Conservation (phyloP, 2,113 vertebrate species). For the Oxyura jamaicensis region DNA sequence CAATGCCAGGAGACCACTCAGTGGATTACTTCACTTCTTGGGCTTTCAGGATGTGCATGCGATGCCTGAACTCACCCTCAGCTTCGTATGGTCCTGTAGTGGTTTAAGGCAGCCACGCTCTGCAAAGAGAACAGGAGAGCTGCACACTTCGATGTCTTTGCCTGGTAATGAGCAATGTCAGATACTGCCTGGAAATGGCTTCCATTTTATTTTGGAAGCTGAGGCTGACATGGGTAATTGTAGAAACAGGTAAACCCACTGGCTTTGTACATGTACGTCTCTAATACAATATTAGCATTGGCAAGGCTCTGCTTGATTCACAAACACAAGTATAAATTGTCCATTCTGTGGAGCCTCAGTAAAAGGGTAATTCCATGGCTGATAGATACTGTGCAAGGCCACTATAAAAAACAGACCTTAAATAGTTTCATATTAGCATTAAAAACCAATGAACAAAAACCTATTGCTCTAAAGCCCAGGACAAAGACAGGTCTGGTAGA, state of each 20-base stretch:
- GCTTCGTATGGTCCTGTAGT: not conserved
- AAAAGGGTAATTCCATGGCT: not conserved
- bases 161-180: not conserved
- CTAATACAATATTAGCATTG: not conserved
- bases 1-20: not conserved
- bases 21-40: not conserved
- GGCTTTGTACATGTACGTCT: not conserved
- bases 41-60: not conserved
- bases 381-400: not conserved
- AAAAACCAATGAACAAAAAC: not conserved
- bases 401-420: not conserved
- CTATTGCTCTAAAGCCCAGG: not conserved
- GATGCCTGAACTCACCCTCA: not conserved
- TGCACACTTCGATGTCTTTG: not conserved
- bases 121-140: not conserved
- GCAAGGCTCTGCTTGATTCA: not conserved
- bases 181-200: not conserved
- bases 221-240: not conserved
- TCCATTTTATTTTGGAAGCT: not conserved
- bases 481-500: not conserved
- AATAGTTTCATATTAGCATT: not conserved
- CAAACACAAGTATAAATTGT: slow-evolving; percentile 5
- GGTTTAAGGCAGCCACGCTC: not conserved
- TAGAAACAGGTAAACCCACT: not conserved
- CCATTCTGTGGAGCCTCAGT: not conserved